These are phyloP conservation scores for Triplophysa tibetana DNA, from an alignment of 2,113 vertebrate species.

Conservation along the genomic window DNA sequence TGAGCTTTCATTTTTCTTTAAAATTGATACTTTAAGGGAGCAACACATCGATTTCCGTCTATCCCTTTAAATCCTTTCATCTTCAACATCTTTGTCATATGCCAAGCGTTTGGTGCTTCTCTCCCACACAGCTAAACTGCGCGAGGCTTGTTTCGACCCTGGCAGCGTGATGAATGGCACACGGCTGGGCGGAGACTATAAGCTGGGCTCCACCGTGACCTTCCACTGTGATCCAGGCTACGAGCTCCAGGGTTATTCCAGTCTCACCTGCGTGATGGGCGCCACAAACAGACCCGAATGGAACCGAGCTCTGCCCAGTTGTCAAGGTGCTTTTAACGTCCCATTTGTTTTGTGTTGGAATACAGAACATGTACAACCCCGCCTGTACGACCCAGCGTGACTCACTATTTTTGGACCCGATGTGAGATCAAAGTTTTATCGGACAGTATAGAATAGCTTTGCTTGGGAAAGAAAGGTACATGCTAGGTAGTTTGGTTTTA, in stretches of 20 bases:
- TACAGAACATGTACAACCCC: background rate
- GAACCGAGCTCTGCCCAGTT: conserved; percentile 91
- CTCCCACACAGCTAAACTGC: conserved; percentile 86
- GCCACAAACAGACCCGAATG: conserved; percentile 94
- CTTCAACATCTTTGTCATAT: conserved; percentile 15
- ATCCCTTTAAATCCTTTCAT: conserved; percentile 18
- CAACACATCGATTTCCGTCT: background rate
- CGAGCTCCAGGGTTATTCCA: conserved; percentile 95
- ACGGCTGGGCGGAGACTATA: conserved; percentile 93
- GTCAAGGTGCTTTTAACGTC: conserved; percentile 81
- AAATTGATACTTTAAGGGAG: background rate
- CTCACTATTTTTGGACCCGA: conserved; percentile 2
- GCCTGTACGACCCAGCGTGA: background rate
- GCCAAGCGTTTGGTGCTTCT: conserved; percentile 50
- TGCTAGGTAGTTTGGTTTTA: background rate
- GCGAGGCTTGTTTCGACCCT: conserved; percentile 97
- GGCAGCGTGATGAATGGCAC: conserved; percentile 98
- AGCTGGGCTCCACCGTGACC: conserved; percentile 95
- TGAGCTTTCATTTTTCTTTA: background rate
- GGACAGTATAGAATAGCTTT: background rate
- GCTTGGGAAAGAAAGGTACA: background rate
- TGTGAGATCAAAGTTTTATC: background rate
- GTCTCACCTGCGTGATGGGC: conserved; percentile 95
- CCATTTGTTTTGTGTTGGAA: conserved; percentile 1
- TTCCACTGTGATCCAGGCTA: conserved; percentile 97